Percentiles rank a stretch among this genome's conserved stretches.
These are phyloP conservation scores for Diaperis boleti DNA, from an alignment of 2,888 invertebrate species.

Conservation along the genomic window DNA sequence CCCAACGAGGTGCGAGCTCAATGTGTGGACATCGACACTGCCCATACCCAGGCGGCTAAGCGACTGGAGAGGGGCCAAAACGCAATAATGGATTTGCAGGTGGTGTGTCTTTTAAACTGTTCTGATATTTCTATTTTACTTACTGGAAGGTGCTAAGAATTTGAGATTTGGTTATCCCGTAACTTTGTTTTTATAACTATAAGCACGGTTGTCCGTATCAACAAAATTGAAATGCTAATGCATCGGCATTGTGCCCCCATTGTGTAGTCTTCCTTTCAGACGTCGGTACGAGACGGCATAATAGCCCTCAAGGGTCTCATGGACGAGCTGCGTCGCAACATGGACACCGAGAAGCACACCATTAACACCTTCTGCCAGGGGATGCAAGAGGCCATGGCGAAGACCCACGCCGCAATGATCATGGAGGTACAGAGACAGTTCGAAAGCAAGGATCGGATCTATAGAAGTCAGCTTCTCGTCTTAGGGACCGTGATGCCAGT, in stretches of 20 bases:
- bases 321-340: constrained; percentile 75
- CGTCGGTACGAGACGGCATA: constrained; percentile 76
- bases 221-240: too few species aligned
- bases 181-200: neutral
- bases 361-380: constrained; percentile 76
- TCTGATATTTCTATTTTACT: constrained; percentile 1
- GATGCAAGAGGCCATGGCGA: constrained; percentile 74
- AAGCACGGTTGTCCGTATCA: too few species aligned
- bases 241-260: too few species aligned
- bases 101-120: too few species aligned
- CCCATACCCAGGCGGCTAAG: constrained; percentile 78
- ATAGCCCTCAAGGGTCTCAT: constrained; percentile 75
- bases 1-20: constrained; percentile 76
- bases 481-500: constrained; percentile 75
- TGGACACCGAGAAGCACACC: constrained; percentile 75
- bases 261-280: constrained; percentile 68
- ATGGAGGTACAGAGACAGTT: constrained; percentile 76
- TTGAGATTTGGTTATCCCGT: neutral
- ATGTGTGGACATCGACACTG: constrained; percentile 80
- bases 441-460: constrained; percentile 67
- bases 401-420: constrained; percentile 75
- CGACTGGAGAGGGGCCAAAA: constrained; percentile 75
- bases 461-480: constrained; percentile 62
- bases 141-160: neutral
- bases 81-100: constrained; percentile 65